Evolutionary conservation across 1,140 invertebrate species (phyloP), one percentile per base, ranked within the genome.

Genomic region (Diorhabda sublineata): DNA sequence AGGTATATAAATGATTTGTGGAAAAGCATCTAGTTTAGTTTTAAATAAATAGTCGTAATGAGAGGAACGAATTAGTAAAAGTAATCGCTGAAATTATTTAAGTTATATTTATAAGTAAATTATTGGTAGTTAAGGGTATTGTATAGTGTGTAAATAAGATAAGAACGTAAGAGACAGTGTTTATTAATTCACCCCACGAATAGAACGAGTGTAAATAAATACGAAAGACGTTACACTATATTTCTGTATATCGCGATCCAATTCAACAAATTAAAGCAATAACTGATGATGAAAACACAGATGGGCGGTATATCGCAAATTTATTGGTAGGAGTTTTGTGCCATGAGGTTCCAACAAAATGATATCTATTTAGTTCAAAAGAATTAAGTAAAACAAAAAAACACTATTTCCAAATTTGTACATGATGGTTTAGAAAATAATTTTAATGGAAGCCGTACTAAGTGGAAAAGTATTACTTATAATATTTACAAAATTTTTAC

Each of bases 401-500:
- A 42, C 8, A 3, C n/a, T 11, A 11, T 68, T 8, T 8, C 67
- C 42, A 68, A 52, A 52, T 64, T 68, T 68, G 9, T 64, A 41
- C 6, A 66, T 45, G 63, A 69, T 56, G 2, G 66, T 42, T n/a
- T 43, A 58, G 26, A n/a, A n/a, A n/a, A 0, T 3, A 58, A 41
- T 66, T 69, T 66, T 66, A 64, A n/a, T 41, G 52, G 47, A 59
- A 45, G 5, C 43, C 52, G 58, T 67, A 45, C 58, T 58, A 4
- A 5, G 9, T 57, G 58, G 69, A n/a, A 72, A 70, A 63, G 7
- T 72, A 43, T 63, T 72, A 44, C 61, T 68, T 1, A 63, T 72
- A 61, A 58, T 58, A 68, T 62, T 69, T 73, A 68, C 71, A 71
- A 71, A 67, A 67, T 42, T 71, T 73, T 62, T 69, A 73, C 56